phyloP scores from a whole-genome alignment of 2,113 vertebrate genomes.

The Gasterosteus nipponicus region DNA sequence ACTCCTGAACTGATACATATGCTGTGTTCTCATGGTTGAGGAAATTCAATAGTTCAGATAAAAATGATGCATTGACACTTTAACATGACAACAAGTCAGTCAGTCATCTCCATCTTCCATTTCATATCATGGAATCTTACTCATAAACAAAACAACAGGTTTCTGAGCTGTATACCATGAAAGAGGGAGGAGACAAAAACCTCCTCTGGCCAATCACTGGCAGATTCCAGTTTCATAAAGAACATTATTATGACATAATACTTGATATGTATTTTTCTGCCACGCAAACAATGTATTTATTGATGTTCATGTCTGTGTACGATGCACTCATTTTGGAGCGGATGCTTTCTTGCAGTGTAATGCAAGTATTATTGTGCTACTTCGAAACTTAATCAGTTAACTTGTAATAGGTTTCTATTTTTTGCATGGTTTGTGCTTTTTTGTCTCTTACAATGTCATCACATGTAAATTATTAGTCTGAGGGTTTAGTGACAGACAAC shows the following conservation, averaged over 20 bases:
- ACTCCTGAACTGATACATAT: not conserved
- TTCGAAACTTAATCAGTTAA: not conserved
- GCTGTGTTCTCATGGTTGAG: not conserved
- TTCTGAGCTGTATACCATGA: conserved; percentile 27
- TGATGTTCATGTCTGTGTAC: not conserved
- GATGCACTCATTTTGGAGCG: not conserved
- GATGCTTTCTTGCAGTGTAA: not conserved
- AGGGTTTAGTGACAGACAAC: not conserved
- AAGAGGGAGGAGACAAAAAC: conserved; percentile 63
- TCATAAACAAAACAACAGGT: conserved; percentile 49
- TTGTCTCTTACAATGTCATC: not conserved
- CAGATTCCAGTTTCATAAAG: conserved; percentile 4
- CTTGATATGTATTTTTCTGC: not conserved
- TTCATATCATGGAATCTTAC: conserved; percentile 8
- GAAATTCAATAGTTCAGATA: not conserved
- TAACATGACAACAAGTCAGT: not conserved
- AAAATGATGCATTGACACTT: conserved; percentile 7
- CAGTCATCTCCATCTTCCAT: not conserved
- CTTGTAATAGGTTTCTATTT: not conserved
- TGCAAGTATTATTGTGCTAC: not conserved
- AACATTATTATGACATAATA: not conserved
- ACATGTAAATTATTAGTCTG: conserved; percentile 1
- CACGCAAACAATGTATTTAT: not conserved
- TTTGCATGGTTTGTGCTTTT: not conserved
- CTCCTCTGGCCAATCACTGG: conserved; percentile 53